These are phyloP conservation scores for Protodeltote pygarga DNA, from an alignment of 2,888 invertebrate species.

Conservation along the genomic window DNA sequence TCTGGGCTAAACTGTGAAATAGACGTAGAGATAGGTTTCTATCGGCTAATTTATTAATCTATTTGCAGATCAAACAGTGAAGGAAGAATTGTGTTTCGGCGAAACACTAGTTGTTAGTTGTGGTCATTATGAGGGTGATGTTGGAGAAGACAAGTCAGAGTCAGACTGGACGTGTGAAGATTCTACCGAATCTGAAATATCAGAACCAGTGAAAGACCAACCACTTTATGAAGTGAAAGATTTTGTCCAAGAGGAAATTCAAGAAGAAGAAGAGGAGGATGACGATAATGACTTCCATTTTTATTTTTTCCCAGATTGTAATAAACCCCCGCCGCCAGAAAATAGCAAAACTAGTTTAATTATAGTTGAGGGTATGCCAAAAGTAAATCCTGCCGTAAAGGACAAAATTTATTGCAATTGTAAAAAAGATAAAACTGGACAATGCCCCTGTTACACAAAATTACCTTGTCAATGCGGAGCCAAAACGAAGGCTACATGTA, in stretches of 20 bases:
- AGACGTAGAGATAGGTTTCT: too few species aligned
- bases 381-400: conserved; percentile 61
- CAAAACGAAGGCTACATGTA: conserved; percentile 63
- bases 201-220: conserved; percentile 56
- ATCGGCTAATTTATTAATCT: too few species aligned
- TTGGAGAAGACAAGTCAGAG: conserved; percentile 67
- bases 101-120: conserved; percentile 86
- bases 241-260: conserved; percentile 49
- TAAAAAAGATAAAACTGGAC: conserved; percentile 58
- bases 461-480: conserved; percentile 75
- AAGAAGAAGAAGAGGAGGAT: conserved; percentile 52
- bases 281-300: conserved; percentile 75
- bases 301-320: conserved; percentile 80
- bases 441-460: conserved; percentile 68
- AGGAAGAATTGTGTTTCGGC: conserved; percentile 82
- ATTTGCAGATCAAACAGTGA: conserved; percentile 78
- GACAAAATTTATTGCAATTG: conserved; percentile 60
- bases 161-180: conserved; percentile 77
- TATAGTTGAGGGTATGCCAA: conserved; percentile 72
- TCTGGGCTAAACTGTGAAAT: too few species aligned
- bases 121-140: conserved; percentile 71
- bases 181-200: conserved; percentile 54
- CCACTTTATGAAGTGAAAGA: conserved; percentile 55
- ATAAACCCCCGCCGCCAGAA: conserved; percentile 55
- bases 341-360: conserved; percentile 70